Base-by-base conservation (phyloP, 2,113 vertebrate genomes). In the Anarrhichthys ocellatus region DNA sequence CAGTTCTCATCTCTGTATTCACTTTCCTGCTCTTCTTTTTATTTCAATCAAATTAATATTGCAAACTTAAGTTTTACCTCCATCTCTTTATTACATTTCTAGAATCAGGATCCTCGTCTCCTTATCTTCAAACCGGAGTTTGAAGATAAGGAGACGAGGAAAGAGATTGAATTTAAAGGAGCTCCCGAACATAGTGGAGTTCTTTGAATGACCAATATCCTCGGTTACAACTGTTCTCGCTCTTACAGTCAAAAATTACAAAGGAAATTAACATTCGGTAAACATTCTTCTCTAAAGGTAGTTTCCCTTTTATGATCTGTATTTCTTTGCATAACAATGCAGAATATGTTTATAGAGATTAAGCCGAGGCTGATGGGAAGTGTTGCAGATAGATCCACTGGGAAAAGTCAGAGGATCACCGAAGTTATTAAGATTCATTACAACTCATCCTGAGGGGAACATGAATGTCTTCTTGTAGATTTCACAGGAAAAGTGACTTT, bases 231-330 rank as follows among this genome's bases (percentile, higher is more conserved):
- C 96, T 38, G 95, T 96, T 95, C 94, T 96, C 94, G 94, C 92
- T 95, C 15, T 50, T 6, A 50, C 48, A 22, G 48, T 50, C 1
- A 20, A 50, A 7, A 22, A 20, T 50, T 8, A 50, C 7, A 50
- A 50, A 92, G 91, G 92, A 92, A 96, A 97, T 93, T 77, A 97
- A 98, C 96, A 97, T 98, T 98, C 96, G 97, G 96, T 98, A 98
- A 97, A 97, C 97, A 97, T 97, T 97, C 96, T 97, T 96, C 95
- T 96, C 96, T 97, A 97, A 94, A 98, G 97, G 97, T 96, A 96
- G 93, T 96, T 90, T 98, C 96, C 97, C 97, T 52, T 52, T 52
- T 22, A 22, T 52, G 22, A 52, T 52, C 14, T 22, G 7, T 52
- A 9, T 22, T 52, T 8, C 2, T 52, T 52, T 52, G 50, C 50